These are phyloP conservation scores for Drosophila pseudotakahashii DNA, from an alignment of 2,888 invertebrate species.

Conservation along the genomic window DNA sequence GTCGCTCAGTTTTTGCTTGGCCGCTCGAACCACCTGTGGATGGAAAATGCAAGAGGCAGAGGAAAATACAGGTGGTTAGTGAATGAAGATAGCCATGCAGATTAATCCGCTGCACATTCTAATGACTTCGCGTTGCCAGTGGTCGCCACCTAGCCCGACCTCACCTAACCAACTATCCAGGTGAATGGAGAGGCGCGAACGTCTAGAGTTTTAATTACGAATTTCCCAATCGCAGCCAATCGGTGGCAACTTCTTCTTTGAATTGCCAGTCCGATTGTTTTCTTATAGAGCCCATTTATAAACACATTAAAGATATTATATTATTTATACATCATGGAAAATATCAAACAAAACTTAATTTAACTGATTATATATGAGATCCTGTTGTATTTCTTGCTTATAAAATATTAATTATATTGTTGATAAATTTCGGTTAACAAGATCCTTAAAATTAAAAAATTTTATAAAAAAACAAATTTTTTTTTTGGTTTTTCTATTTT, in stretches of 20 bases:
- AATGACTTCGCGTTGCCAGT: slow-evolving; percentile 20
- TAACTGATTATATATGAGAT: too few relatives aligned
- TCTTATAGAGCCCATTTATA: background rate
- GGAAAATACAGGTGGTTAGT: slow-evolving; percentile 12
- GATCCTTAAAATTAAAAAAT: too few relatives aligned
- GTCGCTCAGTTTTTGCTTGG: slow-evolving; percentile 71
- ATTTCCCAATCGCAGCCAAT: slow-evolving; percentile 58
- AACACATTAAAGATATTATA: background rate
- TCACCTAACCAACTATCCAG: slow-evolving; percentile 30
- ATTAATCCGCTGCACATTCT: slow-evolving; percentile 59
- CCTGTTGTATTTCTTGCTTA: too few relatives aligned
- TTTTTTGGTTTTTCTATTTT: too few relatives aligned
- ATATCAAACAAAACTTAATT: too few relatives aligned
- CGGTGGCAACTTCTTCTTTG: slow-evolving; percentile 51
- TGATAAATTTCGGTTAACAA: too few relatives aligned
- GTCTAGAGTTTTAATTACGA: slow-evolving; percentile 62
- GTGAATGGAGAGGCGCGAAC: slow-evolving; percentile 60
- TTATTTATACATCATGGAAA: too few relatives aligned
- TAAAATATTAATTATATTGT: too few relatives aligned
- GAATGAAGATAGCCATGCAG: slow-evolving; percentile 36
- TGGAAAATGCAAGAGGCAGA: slow-evolving; percentile 7
- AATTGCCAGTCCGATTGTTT: background rate
- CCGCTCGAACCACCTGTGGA: slow-evolving; percentile 72
- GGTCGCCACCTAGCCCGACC: slow-evolving; percentile 28
- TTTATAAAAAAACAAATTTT: too few relatives aligned